Conservation (phyloP, 2,113 vertebrate species). For the Pachyramphus minor region DNA sequence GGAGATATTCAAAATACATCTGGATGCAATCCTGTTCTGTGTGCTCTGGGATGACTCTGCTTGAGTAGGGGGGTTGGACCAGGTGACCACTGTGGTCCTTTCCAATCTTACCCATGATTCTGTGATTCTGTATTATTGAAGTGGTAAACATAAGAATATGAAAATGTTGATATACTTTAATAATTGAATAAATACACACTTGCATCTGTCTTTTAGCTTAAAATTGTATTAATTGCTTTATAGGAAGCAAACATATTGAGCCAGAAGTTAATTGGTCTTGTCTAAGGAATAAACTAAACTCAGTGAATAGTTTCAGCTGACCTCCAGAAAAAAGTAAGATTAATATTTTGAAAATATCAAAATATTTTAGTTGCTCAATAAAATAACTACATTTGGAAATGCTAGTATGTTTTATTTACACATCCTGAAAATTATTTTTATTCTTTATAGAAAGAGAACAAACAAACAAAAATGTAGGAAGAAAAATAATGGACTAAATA, state of each 20-base stretch:
- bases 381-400: not conserved
- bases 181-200: not conserved
- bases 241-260: not conserved
- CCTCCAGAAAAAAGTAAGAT: not conserved
- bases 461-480: not conserved
- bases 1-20: not conserved
- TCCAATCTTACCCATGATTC: not conserved
- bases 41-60: not conserved
- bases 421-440: not conserved
- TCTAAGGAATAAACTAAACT: not conserved
- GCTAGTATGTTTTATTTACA: not conserved
- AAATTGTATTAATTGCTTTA: not conserved
- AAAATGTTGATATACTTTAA: not conserved
- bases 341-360: not conserved
- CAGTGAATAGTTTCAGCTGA: not conserved
- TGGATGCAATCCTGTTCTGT: too few species aligned
- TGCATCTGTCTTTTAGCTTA: not conserved
- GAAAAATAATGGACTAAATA: not conserved
- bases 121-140: not conserved
- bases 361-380: not conserved
- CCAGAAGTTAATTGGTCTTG: not conserved
- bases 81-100: not conserved
- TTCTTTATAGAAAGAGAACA: not conserved
- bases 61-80: not conserved
- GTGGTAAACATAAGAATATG: not conserved